These are phyloP conservation scores for Podocnemis expansa DNA, from an alignment of 2,113 vertebrate species.

Conservation along the genomic window DNA sequence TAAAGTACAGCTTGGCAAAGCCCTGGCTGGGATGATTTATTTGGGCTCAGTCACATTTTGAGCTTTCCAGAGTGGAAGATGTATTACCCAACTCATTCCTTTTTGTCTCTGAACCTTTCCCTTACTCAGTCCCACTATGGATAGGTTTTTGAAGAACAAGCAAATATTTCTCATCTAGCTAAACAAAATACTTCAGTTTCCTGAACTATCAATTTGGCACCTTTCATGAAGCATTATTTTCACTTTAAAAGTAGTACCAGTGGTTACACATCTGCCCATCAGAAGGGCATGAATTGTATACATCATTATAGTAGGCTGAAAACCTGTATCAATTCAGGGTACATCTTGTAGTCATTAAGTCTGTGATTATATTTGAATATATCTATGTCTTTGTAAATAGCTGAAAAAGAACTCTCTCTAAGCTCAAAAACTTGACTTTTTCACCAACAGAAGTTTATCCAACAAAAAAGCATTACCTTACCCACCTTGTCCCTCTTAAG, in stretches of 20 bases:
- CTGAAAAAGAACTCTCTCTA: not conserved
- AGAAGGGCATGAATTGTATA: not conserved
- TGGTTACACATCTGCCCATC: not conserved
- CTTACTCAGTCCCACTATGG: not conserved
- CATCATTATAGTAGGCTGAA: not conserved
- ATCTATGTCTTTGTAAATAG: not conserved
- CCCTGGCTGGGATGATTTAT: no score
- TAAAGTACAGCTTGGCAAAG: no score
- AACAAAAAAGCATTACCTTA: no score
- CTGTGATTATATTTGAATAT: no score
- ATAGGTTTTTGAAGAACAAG: not conserved
- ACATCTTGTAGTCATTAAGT: not conserved
- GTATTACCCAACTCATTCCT: not conserved
- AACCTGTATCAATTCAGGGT: not conserved
- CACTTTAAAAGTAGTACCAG: not conserved
- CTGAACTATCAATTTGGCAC: not conserved
- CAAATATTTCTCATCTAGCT: not conserved
- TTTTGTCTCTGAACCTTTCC: not conserved
- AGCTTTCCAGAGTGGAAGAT: not conserved
- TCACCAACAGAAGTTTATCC: not conserved
- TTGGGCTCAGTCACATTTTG: no score
- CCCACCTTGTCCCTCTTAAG: not conserved
- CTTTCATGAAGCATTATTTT: not conserved
- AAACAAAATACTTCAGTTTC: not conserved
- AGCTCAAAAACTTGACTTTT: not conserved